Evolutionary conservation across 2,113 vertebrate species (phyloP), one percentile per base, ranked within the genome.

Genomic region (Oreochromis niloticus): DNA sequence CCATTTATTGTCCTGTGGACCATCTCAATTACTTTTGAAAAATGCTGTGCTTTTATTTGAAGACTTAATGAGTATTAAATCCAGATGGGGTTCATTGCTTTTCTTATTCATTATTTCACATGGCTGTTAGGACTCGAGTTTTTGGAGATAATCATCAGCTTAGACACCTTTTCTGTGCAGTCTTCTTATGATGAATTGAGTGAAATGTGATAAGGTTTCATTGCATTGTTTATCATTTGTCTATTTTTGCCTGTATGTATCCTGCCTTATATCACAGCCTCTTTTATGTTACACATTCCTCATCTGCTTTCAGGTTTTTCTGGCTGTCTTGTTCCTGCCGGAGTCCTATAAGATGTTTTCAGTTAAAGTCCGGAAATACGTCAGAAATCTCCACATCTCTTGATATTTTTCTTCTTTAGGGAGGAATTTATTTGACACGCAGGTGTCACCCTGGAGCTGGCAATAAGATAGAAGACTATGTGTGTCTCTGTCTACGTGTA

Each of bases 401-500:
- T 32, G 83, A 34, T 68, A 83, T 88, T 68, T 85, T 63, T 93
- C 85, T 84, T 85, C 87, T 88, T 84, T 48, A 43, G 59, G 66
- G 82, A 92, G 85, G 57, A 84, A 81, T 92, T 91, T 84, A 82
- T 92, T 83, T 90, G 86, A 89, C 63, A 78, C 6, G 3, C 32
- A 3, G 83, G 75, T 87, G 89, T 91, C 90, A 89, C 87, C 85
- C 50, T 82, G 4, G 81, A 85, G 93, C 34, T 32, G 79, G 55
- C 75, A 71, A 48, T 79, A 83, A 86, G 73, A 87, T 59, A 73
- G 61, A 84, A 32, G 73, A 32, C 12, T 55, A 4, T 80, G 11
- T 63, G 80, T 84, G 75, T 50, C 32, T 61, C 78, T 43, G 19
- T 50, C 16, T 48, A 12, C 6, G 46, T 52, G 36, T 71, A 48